Percentiles rank a stretch among this genome's conserved stretches.
Conservation (phyloP, 2,113 vertebrate genomes). For the Tretioscincus oriximinensis region DNA sequence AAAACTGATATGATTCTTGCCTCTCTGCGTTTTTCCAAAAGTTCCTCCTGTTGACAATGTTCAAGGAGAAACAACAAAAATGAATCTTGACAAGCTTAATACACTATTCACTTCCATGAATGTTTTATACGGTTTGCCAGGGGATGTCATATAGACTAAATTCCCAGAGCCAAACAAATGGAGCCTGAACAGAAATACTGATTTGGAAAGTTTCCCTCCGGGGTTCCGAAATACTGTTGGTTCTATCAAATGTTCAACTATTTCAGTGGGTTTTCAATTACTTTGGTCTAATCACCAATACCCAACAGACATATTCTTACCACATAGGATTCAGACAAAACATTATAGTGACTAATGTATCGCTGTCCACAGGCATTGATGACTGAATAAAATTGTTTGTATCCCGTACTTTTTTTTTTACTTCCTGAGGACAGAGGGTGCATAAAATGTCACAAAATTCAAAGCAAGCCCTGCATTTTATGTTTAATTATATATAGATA, state of each 20-base stretch:
- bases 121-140: background rate
- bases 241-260: conserved; percentile 5
- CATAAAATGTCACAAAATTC: background rate
- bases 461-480: too few relatives aligned
- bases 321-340: background rate
- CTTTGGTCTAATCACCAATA: conserved; percentile 28
- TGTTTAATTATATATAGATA: background rate
- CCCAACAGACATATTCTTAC: background rate
- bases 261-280: background rate
- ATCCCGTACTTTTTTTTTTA: background rate
- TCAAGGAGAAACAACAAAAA: background rate
- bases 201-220: background rate
- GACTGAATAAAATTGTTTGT: background rate
- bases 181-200: background rate
- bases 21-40: background rate
- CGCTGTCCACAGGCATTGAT: background rate
- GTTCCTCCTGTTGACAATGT: background rate
- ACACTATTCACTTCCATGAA: background rate
- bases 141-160: background rate
- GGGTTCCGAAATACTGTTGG: conserved; percentile 6
- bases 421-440: background rate
- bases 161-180: background rate
- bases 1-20: background rate
- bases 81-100: background rate
- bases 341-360: background rate